Base-by-base conservation (phyloP, 2,888 invertebrate genomes). In the Biston betularia region DNA sequence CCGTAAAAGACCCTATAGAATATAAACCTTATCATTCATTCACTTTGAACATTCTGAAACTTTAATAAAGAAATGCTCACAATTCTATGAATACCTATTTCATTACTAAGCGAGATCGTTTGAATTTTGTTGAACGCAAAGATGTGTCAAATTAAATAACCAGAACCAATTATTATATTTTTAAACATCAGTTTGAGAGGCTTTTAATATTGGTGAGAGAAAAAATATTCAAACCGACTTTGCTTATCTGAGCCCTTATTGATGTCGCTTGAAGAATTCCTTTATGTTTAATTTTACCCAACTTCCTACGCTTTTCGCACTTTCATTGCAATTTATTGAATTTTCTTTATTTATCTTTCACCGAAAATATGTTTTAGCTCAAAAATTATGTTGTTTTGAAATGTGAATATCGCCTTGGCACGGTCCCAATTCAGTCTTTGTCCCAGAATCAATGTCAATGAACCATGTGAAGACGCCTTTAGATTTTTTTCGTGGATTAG, bases 371-470 rank as follows among this genome's bases (percentile, higher is more conserved):
- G 65, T 60, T 64, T 63, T 58, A 53, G 60, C 54, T 67, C 50
- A 58, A 55, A 63, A 66, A 66, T 73, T 72, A 69, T 72, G 75
- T 73, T 77, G 75, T 81, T 82, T 84, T 82, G 73, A 78, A 84
- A 73, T 75, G 77, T 75, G 84, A 82, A 83, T 84, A 82, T 84
- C 77, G 71, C 61, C 80, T 77, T 92, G 92, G 92, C 90, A 82
- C 63, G 35, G 24, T 63, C 70, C 90, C 92, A 90, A 84, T 70
- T 70, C 69, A 77, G 80, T 84, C 85, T 87, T 89, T 89, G 89
- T 89, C 80, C 81, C 79, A 79, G 81, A 80, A 82, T 79, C 75
- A 79, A 79, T 86, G 89, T 89, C 88, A 87, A 82, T 88, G 92
- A 90, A 89, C 91, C 75, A 70, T 79, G 72, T 70, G 68, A 65